A percentile compares a stretch with the other conserved stretches of the same genome.
These are phyloP conservation scores for Amblyopsis rosae DNA, from an alignment of 2,113 vertebrate species.

Conservation along the genomic window DNA sequence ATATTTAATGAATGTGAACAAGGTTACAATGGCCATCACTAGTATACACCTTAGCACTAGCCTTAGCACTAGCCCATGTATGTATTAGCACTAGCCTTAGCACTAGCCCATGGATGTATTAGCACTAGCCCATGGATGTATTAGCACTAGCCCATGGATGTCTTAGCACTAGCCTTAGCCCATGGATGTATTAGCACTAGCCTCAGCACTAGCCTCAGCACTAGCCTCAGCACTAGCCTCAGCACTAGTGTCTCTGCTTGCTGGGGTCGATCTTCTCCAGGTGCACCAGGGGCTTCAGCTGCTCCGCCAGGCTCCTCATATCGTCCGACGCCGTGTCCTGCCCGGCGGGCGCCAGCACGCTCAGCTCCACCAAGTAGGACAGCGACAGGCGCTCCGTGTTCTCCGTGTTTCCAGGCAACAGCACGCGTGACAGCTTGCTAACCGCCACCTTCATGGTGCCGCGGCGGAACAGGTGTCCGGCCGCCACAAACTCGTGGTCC, in stretches of 20 bases:
- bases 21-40: no score
- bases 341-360: slow-evolving; percentile 78
- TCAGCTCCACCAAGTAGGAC: slow-evolving; percentile 89
- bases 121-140: no score
- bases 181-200: no score
- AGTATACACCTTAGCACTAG: no score
- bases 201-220: no score
- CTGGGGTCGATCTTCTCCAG: slow-evolving; percentile 96
- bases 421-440: slow-evolving; percentile 91
- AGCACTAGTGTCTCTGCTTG: slow-evolving; percentile 79
- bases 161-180: no score
- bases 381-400: slow-evolving; percentile 90
- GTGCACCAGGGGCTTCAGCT: slow-evolving; percentile 93
- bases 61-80: no score
- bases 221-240: background rate
- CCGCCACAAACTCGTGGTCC: slow-evolving; percentile 97
- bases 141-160: no score
- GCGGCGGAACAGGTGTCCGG: slow-evolving; percentile 92
- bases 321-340: slow-evolving; percentile 88
- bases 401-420: slow-evolving; percentile 92
- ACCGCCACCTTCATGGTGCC: slow-evolving; percentile 94
- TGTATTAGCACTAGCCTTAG: no score
- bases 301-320: slow-evolving; percentile 96
- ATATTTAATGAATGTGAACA: no score
- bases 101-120: no score